Evolutionary conservation across 2,888 invertebrate genomes (phyloP), one percentile per base, ranked within the genome.

Genomic region (Acleris literana): DNA sequence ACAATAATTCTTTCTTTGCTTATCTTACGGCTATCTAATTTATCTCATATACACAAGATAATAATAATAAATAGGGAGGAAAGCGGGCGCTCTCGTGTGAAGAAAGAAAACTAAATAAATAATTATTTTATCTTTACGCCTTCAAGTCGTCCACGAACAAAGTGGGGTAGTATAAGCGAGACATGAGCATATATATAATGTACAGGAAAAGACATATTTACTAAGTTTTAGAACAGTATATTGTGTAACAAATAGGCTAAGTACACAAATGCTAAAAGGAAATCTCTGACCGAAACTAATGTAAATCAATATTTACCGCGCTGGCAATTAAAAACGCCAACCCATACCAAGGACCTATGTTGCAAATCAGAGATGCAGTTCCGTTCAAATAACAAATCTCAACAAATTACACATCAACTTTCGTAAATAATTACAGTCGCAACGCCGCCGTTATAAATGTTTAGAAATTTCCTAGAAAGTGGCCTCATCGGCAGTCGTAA

Each of bases 61-160:
- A 87, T 86, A 88, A 87, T 88, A 87, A 88, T 87, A 88, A 82
- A 76, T 83, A 84, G 88, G 87, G 86, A 87, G 81, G 77, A 77
- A 74, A 79, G 86, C 86, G 87, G 61, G 87, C 81, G 77, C 81
- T 87, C 85, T 87, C 86, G 87, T 86, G 85, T 81, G 78, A 76
- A 80, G 79, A 81, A 83, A 85, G 82, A 82, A 85, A 85, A 83
- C 81, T 81, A 84, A 87, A 87, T 83, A 88, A 87, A 87, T 84
- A 87, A 75, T 81, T 75, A 84, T 78, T 63, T 63, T 58, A 63
- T 59, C 61, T 83, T 84, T 82, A 79, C 78, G 78, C 79, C 81
- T 76, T 80, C 72, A 77, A 80, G 74, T 72, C 78, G 76, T 74
- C 33, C 33, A 33, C 9, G 29, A 29, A 29, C 7, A 3, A 22